Conservation (phyloP, 1,140 invertebrate genomes). For the Planococcus citri region DNA sequence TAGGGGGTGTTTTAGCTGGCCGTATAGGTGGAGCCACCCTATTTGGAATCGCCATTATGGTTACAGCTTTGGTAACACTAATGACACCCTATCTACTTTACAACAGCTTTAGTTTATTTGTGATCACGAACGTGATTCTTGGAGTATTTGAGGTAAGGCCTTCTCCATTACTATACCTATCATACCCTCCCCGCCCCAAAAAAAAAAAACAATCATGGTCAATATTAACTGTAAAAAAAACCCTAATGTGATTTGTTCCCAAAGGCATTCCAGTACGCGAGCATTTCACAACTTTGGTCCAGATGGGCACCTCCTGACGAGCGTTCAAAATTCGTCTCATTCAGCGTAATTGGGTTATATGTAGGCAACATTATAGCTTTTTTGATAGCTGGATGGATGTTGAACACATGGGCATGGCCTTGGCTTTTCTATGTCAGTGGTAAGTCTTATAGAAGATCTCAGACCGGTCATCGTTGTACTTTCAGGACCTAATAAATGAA, state of each 20-base stretch:
- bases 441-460: neutral
- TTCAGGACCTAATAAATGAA: too few relatives aligned
- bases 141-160: conserved; percentile 41
- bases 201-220: too few relatives aligned
- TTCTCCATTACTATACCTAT: neutral
- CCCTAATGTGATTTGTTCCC: too few relatives aligned
- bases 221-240: too few relatives aligned
- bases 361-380: conserved; percentile 39
- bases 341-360: conserved; percentile 47
- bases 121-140: conserved; percentile 36
- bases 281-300: neutral
- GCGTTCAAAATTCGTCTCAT: conserved; percentile 64
- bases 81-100: conserved; percentile 47
- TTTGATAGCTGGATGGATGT: neutral
- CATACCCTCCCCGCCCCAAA: too few relatives aligned
- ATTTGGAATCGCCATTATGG: conserved; percentile 46
- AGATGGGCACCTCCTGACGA: conserved; percentile 64
- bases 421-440: neutral
- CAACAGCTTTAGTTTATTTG: neutral
- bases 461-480: too few relatives aligned
- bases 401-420: neutral
- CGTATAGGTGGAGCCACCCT: conserved; percentile 43
- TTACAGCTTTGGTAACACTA: conserved; percentile 51
- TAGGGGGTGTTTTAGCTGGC: conserved; percentile 41
- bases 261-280: neutral